phyloP scores from a whole-genome alignment of 2,888 invertebrate genomes.

The Eudasyphora cyanicolor region DNA sequence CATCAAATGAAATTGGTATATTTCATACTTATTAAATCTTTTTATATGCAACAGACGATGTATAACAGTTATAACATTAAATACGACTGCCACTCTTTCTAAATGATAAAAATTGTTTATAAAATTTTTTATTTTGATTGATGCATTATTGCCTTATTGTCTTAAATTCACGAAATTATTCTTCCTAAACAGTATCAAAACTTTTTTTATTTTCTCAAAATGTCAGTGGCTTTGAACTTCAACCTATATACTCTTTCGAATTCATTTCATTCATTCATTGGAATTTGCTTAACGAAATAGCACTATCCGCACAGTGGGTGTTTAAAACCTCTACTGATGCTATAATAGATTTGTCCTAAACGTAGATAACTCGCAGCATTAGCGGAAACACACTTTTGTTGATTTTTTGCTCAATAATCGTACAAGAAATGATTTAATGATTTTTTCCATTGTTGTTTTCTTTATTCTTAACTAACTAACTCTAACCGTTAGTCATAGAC shows the following conservation, averaged over 20 bases:
- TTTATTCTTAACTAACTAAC: background rate
- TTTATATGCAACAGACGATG: background rate
- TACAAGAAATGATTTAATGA: background rate
- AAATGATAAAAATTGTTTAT: background rate
- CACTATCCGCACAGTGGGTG: background rate
- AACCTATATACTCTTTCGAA: background rate
- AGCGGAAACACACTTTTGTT: slow-evolving; percentile 14
- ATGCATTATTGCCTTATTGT: too few relatives aligned
- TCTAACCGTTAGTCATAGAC: slow-evolving; percentile 28
- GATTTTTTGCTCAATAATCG: background rate
- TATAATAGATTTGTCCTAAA: background rate
- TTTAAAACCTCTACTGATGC: background rate
- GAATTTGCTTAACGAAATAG: background rate
- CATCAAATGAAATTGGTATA: too few relatives aligned
- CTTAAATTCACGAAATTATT: too few relatives aligned
- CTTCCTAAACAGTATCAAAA: too few relatives aligned
- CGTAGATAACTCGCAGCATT: background rate
- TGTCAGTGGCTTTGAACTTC: background rate
- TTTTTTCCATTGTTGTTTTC: background rate
- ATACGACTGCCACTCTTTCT: background rate
- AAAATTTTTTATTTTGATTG: too few relatives aligned
- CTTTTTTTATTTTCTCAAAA: background rate
- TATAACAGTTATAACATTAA: background rate
- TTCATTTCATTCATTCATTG: background rate
- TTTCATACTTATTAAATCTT: too few relatives aligned